phyloP scores from a whole-genome alignment of 2,888 invertebrate genomes.

The Zygogramma bicolorata region DNA sequence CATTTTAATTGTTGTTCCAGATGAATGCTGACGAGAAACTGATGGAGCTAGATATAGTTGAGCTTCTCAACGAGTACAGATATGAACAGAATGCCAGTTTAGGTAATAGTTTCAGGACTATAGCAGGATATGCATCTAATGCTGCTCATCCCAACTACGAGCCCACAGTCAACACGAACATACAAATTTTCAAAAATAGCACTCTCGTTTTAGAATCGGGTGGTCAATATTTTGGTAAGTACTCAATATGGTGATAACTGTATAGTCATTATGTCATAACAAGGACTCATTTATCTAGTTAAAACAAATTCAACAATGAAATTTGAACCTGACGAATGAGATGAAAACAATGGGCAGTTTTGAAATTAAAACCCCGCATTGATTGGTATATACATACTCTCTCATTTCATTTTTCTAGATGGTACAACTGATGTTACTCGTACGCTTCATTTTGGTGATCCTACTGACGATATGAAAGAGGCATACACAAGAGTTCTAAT shows the following conservation, averaged over 20 bases:
- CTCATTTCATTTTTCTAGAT: slow-evolving; percentile 71
- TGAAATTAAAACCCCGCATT: no score
- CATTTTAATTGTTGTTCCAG: slow-evolving; percentile 52
- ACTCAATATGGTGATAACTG: no score
- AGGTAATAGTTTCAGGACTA: slow-evolving; percentile 86
- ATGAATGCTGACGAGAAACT: slow-evolving; percentile 54
- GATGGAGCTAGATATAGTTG: slow-evolving; percentile 80
- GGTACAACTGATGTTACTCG: slow-evolving; percentile 94
- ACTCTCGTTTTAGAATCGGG: slow-evolving; percentile 94
- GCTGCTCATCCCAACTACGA: slow-evolving; percentile 91
- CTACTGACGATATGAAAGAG: slow-evolving; percentile 77
- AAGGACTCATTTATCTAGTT: no score
- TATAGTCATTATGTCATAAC: no score
- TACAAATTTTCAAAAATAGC: slow-evolving; percentile 78
- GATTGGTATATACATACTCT: no score
- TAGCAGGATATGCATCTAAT: slow-evolving; percentile 88
- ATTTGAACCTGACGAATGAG: no score
- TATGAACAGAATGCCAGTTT: slow-evolving; percentile 78
- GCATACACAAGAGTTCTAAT: slow-evolving; percentile 89
- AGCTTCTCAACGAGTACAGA: slow-evolving; percentile 79
- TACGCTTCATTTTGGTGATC: slow-evolving; percentile 88
- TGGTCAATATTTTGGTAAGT: slow-evolving; percentile 86
- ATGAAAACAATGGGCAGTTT: not conserved
- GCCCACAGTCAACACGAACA: slow-evolving; percentile 76
- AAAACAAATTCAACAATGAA: no score